phyloP scores from a whole-genome alignment of 2,888 invertebrate genomes.

The Galerucella calmariensis region DNA sequence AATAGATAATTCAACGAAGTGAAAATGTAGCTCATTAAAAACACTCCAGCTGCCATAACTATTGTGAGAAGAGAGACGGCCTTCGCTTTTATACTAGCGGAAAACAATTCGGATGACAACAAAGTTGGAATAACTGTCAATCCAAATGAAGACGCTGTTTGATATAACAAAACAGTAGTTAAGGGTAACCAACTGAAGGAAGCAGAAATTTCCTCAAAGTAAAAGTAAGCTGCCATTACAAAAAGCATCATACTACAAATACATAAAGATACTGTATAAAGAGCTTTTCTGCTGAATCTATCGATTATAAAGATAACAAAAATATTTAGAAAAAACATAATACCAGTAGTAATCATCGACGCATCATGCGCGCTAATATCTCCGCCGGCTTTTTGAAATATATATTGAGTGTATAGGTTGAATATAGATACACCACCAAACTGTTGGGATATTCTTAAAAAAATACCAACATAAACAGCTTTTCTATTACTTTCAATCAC shows the following conservation, averaged over 20 bases:
- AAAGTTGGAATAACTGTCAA: constrained; percentile 54
- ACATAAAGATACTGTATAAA: constrained; percentile 50
- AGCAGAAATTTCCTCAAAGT: not conserved
- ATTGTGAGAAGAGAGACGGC: not conserved
- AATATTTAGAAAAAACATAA: not conserved
- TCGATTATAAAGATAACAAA: constrained; percentile 39
- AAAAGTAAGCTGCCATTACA: not conserved
- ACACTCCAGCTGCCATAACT: not conserved
- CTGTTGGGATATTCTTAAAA: constrained; percentile 54
- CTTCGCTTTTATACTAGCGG: constrained; percentile 41
- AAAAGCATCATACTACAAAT: constrained; percentile 29
- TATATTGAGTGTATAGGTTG: constrained; percentile 53
- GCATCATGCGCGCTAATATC: constrained; percentile 23
- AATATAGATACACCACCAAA: constrained; percentile 53
- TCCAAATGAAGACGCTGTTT: constrained; percentile 50
- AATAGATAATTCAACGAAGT: constrained; percentile 1
- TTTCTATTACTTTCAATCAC: constrained; percentile 50
- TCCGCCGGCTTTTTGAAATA: constrained; percentile 56
- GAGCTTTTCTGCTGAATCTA: constrained; percentile 51
- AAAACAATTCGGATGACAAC: constrained; percentile 54
- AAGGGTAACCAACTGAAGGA: constrained; percentile 1
- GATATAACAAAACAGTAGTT: constrained; percentile 50
- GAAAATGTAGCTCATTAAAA: not conserved
- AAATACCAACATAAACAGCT: constrained; percentile 50
- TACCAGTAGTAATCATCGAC: not conserved